Conservation (phyloP, 2,113 vertebrate genomes). For the Hystrix cristata region DNA sequence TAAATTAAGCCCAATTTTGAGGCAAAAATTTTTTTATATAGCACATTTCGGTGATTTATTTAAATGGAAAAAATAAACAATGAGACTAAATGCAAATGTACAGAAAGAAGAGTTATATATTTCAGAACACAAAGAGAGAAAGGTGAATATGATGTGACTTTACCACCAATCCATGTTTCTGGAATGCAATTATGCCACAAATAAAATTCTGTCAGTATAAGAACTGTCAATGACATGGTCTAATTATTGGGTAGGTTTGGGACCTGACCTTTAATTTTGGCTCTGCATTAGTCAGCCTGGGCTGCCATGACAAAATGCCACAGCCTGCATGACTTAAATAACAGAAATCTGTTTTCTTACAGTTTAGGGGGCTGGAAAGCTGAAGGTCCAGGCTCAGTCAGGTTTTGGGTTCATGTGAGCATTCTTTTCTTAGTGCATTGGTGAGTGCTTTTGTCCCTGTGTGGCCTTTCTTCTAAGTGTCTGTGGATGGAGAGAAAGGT, state of each 20-base stretch:
- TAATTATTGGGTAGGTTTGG: slow-evolving; percentile 44
- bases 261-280: background rate
- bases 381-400: background rate
- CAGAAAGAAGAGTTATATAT: background rate
- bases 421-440: background rate
- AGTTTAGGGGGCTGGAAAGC: background rate
- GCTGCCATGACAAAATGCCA: background rate
- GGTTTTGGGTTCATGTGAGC: background rate
- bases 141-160: background rate
- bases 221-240: background rate
- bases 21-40: background rate
- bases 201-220: background rate
- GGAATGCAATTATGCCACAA: background rate
- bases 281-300: background rate
- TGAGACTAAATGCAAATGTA: background rate
- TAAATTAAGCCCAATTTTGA: background rate
- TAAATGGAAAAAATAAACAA: slow-evolving; percentile 42
- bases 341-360: slow-evolving; percentile 17
- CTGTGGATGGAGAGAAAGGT: background rate
- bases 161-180: background rate
- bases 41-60: background rate
- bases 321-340: background rate
- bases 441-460: background rate
- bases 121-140: background rate
- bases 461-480: background rate